Evolutionary conservation across 2,888 invertebrate species (phyloP).

Genomic region (Cancer borealis): DNA sequence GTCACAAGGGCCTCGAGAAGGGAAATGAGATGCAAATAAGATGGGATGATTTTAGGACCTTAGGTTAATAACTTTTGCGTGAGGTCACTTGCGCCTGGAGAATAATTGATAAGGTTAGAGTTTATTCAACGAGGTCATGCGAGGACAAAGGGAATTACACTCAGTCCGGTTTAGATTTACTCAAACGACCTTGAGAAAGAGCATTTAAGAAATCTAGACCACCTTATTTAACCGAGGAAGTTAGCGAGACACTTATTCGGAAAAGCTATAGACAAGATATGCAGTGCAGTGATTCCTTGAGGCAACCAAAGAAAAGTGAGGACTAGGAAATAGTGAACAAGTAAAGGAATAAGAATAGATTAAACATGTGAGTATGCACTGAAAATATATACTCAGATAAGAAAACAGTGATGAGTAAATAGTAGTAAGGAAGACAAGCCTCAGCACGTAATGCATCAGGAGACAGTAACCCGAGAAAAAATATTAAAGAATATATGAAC

Average conservation of each 20-base stretch:
- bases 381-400: background rate
- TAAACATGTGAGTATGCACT: too few species aligned
- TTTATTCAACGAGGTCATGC: background rate
- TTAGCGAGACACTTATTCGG: too few species aligned
- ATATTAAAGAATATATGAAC: background rate
- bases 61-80: background rate
- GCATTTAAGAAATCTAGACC: background rate
- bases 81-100: background rate
- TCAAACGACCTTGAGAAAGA: background rate
- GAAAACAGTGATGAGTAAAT: background rate
- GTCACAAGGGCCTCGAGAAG: background rate
- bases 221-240: too few species aligned
- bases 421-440: background rate
- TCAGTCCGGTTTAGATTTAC: background rate
- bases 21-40: background rate
- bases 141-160: background rate
- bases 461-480: background rate
- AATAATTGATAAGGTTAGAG: background rate
- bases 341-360: background rate
- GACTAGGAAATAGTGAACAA: background rate
- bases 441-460: background rate
- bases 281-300: too few species aligned
- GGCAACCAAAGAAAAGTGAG: too few species aligned
- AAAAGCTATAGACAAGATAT: too few species aligned
- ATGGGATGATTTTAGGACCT: background rate